These are phyloP conservation scores for Sarcophaga subvicina DNA, from an alignment of 2,888 invertebrate species.

Conservation along the genomic window DNA sequence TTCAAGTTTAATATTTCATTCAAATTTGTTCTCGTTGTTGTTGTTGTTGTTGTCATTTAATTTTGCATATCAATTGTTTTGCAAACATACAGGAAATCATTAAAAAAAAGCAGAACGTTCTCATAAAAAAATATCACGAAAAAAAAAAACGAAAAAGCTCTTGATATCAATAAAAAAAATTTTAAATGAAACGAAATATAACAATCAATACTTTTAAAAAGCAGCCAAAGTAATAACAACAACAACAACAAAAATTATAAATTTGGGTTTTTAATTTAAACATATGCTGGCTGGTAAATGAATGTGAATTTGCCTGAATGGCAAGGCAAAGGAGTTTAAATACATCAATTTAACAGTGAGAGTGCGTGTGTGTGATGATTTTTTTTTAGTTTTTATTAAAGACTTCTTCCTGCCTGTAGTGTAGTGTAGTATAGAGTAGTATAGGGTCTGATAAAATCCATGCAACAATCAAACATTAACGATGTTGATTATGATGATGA, in stretches of 20 bases:
- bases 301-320: constrained; percentile 1
- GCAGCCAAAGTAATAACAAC: background rate
- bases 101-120: constrained; percentile 36
- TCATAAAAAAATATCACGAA: constrained; percentile 5
- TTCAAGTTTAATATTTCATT: constrained; percentile 5
- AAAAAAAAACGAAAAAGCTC: constrained; percentile 47
- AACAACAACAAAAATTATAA: constrained; percentile 45
- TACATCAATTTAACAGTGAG: background rate
- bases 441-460: constrained; percentile 44
- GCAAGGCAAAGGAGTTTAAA: constrained; percentile 1
- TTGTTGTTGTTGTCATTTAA: constrained; percentile 10
- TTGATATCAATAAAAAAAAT: constrained; percentile 66
- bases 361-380: background rate
- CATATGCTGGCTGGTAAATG: constrained; percentile 59
- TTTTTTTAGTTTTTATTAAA: background rate
- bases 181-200: constrained; percentile 31
- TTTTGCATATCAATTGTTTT: constrained; percentile 68
- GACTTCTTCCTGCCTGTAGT: constrained; percentile 52
- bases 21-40: background rate
- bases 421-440: constrained; percentile 6
- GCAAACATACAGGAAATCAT: constrained; percentile 66
- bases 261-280: constrained; percentile 64
- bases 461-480: constrained; percentile 45
- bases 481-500: constrained; percentile 4
- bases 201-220: constrained; percentile 52